These are phyloP conservation scores for Mesembrinibis cayennensis DNA, from an alignment of 2,113 vertebrate species.

Conservation along the genomic window DNA sequence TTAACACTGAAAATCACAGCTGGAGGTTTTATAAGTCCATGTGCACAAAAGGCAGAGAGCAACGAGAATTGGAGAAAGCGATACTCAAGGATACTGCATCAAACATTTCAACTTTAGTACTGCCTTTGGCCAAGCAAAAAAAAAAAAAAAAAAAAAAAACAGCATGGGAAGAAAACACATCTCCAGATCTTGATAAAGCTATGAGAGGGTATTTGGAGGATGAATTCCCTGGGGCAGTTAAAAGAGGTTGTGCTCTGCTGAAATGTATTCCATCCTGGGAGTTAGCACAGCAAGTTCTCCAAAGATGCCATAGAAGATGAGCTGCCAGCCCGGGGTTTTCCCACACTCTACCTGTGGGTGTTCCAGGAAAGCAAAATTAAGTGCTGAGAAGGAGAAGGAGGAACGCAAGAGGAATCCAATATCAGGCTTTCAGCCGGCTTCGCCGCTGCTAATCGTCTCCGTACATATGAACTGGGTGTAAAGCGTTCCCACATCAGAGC, in stretches of 20 bases:
- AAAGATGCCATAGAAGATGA: background rate
- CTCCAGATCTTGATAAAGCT: background rate
- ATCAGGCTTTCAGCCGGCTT: background rate
- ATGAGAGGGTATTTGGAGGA: constrained; percentile 30
- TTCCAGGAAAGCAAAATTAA: constrained; percentile 60
- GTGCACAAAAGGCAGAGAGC: background rate
- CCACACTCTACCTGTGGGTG: constrained; percentile 31
- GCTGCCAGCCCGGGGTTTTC: background rate
- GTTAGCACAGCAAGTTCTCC: constrained; percentile 27
- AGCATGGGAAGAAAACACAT: background rate
- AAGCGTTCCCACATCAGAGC: background rate
- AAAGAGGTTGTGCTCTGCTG: background rate
- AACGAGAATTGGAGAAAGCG: background rate
- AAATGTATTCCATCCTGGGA: constrained; percentile 22
- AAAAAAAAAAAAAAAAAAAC: background rate
- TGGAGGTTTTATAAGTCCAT: background rate
- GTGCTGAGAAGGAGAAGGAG: background rate
- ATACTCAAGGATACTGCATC: background rate
- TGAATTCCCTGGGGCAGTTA: constrained; percentile 31
- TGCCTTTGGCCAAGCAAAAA: background rate
- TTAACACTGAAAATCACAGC: background rate
- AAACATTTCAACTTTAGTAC: background rate
- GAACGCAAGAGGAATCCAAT: background rate
- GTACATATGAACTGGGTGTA: background rate
- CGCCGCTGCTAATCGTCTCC: background rate